Percentiles rank a stretch among this genome's conserved stretches.
Evolutionary conservation across 2,797 vertebrate species (phyloP).

Genomic region (Leucoraja ocellata): DNA sequence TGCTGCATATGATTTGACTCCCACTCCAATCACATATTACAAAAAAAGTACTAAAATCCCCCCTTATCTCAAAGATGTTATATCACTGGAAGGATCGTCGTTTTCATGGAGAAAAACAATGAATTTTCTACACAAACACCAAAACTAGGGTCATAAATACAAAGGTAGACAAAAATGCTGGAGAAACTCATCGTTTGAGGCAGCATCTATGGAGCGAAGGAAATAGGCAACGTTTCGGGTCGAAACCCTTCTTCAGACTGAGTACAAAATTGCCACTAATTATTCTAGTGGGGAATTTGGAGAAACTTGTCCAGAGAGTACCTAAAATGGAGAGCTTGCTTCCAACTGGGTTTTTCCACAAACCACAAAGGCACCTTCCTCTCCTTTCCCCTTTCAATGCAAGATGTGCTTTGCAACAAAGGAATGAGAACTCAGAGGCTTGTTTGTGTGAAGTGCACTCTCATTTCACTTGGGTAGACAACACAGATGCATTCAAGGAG

Average conservation of each 20-base stretch:
- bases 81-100: not conserved
- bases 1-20: not conserved
- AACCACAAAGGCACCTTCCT: too few species aligned
- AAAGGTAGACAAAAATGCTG: not conserved
- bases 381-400: too few species aligned
- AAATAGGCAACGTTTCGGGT: too few species aligned
- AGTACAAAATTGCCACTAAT: not conserved
- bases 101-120: not conserved
- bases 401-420: too few species aligned
- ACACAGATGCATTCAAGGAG: too few species aligned
- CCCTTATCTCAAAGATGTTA: not conserved
- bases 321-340: not conserved
- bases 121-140: not conserved
- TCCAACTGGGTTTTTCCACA: not conserved
- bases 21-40: not conserved
- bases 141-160: not conserved
- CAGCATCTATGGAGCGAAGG: too few species aligned
- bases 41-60: not conserved
- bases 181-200: too few species aligned
- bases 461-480: too few species aligned
- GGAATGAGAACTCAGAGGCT: too few species aligned
- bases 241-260: too few species aligned
- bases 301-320: not conserved
- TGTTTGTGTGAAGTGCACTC: too few species aligned
- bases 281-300: too few species aligned